Percentiles rank a stretch among this genome's conserved stretches.
Conservation (phyloP, 2,797 vertebrate species). For the Channa striata region DNA sequence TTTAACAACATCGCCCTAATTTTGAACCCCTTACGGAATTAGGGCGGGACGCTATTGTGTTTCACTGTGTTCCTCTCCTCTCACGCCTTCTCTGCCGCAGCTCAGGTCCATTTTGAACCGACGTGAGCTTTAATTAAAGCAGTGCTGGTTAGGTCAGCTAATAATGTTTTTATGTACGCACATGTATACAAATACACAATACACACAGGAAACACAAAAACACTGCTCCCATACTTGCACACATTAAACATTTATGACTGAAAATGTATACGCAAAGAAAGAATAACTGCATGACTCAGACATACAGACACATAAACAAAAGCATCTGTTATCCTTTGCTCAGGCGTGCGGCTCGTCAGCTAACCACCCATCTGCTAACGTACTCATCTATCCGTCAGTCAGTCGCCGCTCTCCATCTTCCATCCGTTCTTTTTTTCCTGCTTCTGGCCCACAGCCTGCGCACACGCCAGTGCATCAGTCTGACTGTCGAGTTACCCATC, state of each 20-base stretch:
- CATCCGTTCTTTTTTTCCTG: slow-evolving; percentile 43
- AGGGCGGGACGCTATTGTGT: no score
- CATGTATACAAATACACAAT: no score
- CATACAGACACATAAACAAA: background rate
- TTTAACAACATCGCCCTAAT: slow-evolving; percentile 22
- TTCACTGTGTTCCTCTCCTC: slow-evolving; percentile 17
- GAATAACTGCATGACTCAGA: background rate
- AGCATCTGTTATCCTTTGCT: slow-evolving; percentile 53
- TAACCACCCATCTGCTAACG: slow-evolving; percentile 64
- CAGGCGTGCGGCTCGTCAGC: slow-evolving; percentile 33
- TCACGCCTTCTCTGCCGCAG: background rate
- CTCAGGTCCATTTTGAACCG: slow-evolving; percentile 14
- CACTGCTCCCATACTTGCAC: background rate
- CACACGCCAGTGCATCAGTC: slow-evolving; percentile 57
- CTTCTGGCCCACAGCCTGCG: slow-evolving; percentile 48
- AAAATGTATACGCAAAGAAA: background rate
- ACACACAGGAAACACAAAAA: background rate
- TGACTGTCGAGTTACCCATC: slow-evolving; percentile 41
- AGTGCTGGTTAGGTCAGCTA: slow-evolving; percentile 36
- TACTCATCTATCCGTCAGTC: slow-evolving; percentile 53
- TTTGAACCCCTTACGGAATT: no score
- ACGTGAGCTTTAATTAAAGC: slow-evolving; percentile 58
- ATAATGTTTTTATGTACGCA: slow-evolving; percentile 17
- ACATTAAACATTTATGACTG: background rate
- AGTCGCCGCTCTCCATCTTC: slow-evolving; percentile 33